A percentile compares a stretch with the other conserved stretches of the same genome.
These are phyloP conservation scores for Muscicapa comitata DNA, from an alignment of 2,797 vertebrate genomes.

Conservation along the genomic window DNA sequence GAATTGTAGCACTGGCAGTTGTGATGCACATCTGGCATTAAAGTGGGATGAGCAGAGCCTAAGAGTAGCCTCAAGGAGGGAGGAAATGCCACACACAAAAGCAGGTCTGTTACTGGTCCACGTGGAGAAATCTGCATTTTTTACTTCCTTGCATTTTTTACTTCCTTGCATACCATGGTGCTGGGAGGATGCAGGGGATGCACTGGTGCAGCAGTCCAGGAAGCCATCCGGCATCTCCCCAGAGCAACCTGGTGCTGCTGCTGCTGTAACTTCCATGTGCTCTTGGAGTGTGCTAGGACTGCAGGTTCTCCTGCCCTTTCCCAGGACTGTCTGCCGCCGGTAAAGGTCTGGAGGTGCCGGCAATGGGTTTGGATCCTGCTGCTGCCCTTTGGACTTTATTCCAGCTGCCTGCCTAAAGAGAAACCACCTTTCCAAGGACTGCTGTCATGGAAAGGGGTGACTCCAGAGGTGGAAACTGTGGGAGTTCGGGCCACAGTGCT, in stretches of 20 bases:
- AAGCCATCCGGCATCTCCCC: not conserved
- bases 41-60: not conserved
- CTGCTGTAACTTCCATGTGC: not conserved
- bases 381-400: not conserved
- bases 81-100: accelerated
- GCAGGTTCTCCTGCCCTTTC: not conserved
- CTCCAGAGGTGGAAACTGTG: accelerated
- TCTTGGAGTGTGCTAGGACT: accelerated
- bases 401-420: not conserved
- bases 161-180: accelerated
- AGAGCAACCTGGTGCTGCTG: not conserved
- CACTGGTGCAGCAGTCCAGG: not conserved
- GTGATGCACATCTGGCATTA: not conserved
- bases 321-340: not conserved
- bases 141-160: not conserved
- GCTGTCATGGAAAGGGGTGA: accelerated
- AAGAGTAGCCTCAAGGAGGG: not conserved
- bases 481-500: not conserved
- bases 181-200: not conserved
- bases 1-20: not conserved
- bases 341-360: not conserved
- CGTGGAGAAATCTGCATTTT: not conserved
- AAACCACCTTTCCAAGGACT: not conserved
- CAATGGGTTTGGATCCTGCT: not conserved
- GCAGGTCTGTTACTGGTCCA: not conserved